A percentile compares a stretch with the other conserved stretches of the same genome.
Evolutionary conservation across 2,113 vertebrate species (phyloP).

Genomic region (Istiophorus platypterus): DNA sequence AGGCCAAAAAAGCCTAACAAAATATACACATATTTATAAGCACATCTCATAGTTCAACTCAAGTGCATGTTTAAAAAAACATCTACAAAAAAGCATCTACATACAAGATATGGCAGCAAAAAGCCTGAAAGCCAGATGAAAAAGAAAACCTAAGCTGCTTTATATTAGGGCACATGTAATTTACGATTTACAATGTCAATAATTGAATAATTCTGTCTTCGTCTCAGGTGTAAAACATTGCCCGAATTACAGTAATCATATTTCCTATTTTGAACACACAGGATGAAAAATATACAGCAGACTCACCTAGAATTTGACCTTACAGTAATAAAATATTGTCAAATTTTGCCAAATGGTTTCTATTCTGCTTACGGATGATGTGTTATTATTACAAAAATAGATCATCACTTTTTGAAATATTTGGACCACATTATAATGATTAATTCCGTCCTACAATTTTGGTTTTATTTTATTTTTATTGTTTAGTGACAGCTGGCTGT

Average conservation of each 20-base stretch:
- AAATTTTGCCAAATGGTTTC: conserved; percentile 72
- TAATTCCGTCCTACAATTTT: conserved; percentile 59
- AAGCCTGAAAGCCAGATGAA: conserved; percentile 68
- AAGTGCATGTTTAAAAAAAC: conserved; percentile 80
- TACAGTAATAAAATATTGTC: conserved; percentile 66
- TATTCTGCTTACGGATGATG: conserved; percentile 68
- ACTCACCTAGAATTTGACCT: conserved; percentile 63
- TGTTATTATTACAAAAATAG: conserved; percentile 71
- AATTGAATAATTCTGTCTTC: conserved; percentile 47
- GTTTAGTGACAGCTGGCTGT: conserved; percentile 42
- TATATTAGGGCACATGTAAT: conserved; percentile 48
- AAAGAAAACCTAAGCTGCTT: conserved; percentile 49
- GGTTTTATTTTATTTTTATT: conserved; percentile 42
- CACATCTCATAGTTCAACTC: conserved; percentile 77
- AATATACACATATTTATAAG: conserved; percentile 80
- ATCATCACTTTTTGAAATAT: conserved; percentile 59
- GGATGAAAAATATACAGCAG: conserved; percentile 71
- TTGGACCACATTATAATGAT: conserved; percentile 60
- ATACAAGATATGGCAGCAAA: conserved; percentile 78
- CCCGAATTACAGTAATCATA: conserved; percentile 59
- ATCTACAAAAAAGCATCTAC: conserved; percentile 79
- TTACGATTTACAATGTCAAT: conserved; percentile 53
- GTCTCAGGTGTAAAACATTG: conserved; percentile 35
- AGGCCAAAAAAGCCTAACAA: conserved; percentile 66
- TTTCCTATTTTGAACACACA: conserved; percentile 66